phyloP scores from a whole-genome alignment of 2,113 vertebrate genomes.

The Taxidea taxus region DNA sequence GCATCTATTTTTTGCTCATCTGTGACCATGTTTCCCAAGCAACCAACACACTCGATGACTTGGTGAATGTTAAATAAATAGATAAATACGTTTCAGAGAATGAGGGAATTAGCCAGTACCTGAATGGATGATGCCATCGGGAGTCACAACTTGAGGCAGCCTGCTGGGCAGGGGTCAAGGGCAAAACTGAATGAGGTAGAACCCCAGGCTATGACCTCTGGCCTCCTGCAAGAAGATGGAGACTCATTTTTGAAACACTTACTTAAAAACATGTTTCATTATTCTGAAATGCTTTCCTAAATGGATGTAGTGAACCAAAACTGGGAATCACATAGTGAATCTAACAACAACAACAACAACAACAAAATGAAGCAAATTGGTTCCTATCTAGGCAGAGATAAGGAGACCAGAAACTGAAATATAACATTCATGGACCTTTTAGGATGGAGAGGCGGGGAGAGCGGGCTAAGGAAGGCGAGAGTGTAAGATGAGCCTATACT shows the following conservation, averaged over 20 bases:
- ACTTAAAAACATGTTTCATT: not conserved
- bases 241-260: not conserved
- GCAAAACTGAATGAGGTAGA: not conserved
- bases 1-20: conserved; percentile 41
- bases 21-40: conserved; percentile 34
- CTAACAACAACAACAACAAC: not conserved
- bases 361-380: not conserved
- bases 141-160: not conserved
- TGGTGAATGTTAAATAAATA: conserved; percentile 4
- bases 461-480: not conserved
- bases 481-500: not conserved
- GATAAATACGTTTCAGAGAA: conserved; percentile 22
- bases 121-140: not conserved
- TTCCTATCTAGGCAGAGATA: not conserved
- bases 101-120: not conserved
- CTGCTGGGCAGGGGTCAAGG: not conserved
- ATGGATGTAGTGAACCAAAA: not conserved
- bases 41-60: not conserved
- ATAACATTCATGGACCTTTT: not conserved
- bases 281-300: conserved; percentile 19
- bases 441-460: not conserved
- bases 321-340: not conserved
- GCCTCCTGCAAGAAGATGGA: not conserved
- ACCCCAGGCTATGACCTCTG: not conserved
- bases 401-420: not conserved